Conservation (phyloP, 1,140 invertebrate genomes). For the Centruroides sculpturatus region DNA sequence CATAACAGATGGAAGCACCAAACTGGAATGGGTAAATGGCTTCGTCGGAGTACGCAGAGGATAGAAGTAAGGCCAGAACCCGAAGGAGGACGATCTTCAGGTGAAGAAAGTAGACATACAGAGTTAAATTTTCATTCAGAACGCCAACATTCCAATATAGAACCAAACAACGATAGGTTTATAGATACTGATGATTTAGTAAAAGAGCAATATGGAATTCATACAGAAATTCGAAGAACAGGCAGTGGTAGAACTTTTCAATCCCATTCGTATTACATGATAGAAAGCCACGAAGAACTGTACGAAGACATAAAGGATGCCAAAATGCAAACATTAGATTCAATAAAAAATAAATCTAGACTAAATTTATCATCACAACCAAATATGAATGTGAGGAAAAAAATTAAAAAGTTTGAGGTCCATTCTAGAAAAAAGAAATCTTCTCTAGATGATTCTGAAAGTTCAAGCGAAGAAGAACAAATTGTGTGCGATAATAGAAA, state of each 20-base stretch:
- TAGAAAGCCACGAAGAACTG: slow-evolving; percentile 10
- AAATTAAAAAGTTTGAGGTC: slow-evolving; percentile 9
- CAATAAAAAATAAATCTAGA: slow-evolving; percentile 4
- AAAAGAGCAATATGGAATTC: slow-evolving; percentile 5
- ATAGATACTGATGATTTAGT: too few species aligned
- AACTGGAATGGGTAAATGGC: slow-evolving; percentile 13
- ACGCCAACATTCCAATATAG: too few species aligned
- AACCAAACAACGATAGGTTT: too few species aligned
- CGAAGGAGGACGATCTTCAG: slow-evolving; percentile 10
- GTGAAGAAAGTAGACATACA: slow-evolving; percentile 9
- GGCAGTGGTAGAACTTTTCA: slow-evolving; percentile 11
- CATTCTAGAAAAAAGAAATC: slow-evolving; percentile 4
- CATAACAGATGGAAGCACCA: slow-evolving; percentile 44
- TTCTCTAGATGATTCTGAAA: slow-evolving; percentile 4
- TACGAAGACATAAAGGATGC: neutral
- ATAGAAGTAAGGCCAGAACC: slow-evolving; percentile 5
- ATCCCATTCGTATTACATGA: slow-evolving; percentile 10
- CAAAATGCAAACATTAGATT: neutral
- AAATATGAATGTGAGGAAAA: slow-evolving; percentile 10
- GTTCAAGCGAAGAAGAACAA: slow-evolving; percentile 2
- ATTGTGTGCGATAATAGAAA: slow-evolving; percentile 1
- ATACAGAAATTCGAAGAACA: slow-evolving; percentile 7
- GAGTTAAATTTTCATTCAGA: neutral
- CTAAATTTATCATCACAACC: slow-evolving; percentile 5
- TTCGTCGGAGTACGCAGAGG: neutral